Conservation (phyloP, 2,113 vertebrate genomes). For the Triplophysa tibetana region DNA sequence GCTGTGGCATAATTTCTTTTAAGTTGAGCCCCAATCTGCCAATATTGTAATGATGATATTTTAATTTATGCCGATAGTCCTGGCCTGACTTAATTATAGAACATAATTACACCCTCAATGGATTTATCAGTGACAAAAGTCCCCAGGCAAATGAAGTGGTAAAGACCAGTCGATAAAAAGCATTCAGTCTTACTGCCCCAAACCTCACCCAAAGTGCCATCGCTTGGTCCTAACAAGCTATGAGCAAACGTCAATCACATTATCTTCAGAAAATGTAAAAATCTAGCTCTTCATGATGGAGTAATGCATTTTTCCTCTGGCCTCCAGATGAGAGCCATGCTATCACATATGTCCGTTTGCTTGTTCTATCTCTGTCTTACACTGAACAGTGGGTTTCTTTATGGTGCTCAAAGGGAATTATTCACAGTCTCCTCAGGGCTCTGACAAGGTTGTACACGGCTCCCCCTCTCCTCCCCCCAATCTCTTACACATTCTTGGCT, state of each 20-base stretch:
- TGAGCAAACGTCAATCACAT: not conserved
- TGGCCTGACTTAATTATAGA: no score
- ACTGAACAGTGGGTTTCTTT: constrained; percentile 53
- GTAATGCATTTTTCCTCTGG: not conserved
- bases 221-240: no score
- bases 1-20: no score
- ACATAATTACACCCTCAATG: no score
- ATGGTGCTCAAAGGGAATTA: constrained; percentile 75
- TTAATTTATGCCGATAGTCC: no score
- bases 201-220: not conserved
- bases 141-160: no score
- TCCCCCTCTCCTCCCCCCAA: constrained; percentile 51
- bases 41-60: no score
- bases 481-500: constrained; percentile 52
- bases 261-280: not conserved
- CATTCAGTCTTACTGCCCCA: no score
- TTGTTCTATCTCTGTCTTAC: constrained; percentile 31
- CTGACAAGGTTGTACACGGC: constrained; percentile 70
- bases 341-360: not conserved
- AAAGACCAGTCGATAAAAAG: no score
- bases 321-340: not conserved
- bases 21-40: no score
- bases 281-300: not conserved
- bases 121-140: no score
- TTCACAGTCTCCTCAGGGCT: constrained; percentile 73